Percentiles rank a stretch among this genome's conserved stretches.
These are phyloP conservation scores for Venturia canescens DNA, from an alignment of 1,140 invertebrate species.

Conservation along the genomic window DNA sequence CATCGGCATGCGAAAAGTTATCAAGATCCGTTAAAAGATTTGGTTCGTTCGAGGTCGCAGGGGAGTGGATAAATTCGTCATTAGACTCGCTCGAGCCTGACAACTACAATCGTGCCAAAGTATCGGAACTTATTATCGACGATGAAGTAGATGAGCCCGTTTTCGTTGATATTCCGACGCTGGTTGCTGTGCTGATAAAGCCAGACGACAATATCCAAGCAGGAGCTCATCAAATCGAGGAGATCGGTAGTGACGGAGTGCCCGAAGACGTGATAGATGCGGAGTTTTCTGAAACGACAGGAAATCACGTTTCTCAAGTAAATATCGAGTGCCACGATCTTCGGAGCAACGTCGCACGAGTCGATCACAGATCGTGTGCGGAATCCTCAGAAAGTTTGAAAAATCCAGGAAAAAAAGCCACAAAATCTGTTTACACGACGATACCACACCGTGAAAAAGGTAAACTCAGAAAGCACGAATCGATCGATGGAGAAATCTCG, in stretches of 20 bases:
- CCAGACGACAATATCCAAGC: constrained; percentile 59
- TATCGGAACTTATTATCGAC: constrained; percentile 59
- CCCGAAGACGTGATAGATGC: constrained; percentile 57
- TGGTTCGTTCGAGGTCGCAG: constrained; percentile 59
- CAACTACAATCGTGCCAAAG: constrained; percentile 57
- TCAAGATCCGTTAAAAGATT: constrained; percentile 53
- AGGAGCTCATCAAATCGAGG: constrained; percentile 62
- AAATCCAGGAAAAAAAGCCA: constrained; percentile 6
- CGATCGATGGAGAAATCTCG: constrained; percentile 53
- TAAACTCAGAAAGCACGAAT: constrained; percentile 62
- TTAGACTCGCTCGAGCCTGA: neutral
- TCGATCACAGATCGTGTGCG: neutral
- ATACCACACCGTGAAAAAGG: constrained; percentile 11
- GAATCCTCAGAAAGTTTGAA: neutral
- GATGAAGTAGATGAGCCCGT: constrained; percentile 62
- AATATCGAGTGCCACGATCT: neutral
- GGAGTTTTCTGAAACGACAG: constrained; percentile 47
- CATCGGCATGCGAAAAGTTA: constrained; percentile 45
- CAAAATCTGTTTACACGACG: neutral
- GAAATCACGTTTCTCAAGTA: constrained; percentile 28
- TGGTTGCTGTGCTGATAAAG: constrained; percentile 69
- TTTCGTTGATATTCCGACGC: constrained; percentile 68
- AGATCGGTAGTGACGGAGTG: constrained; percentile 62
- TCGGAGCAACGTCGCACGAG: neutral
- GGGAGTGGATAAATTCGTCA: constrained; percentile 42